Evolutionary conservation across 2,113 vertebrate genomes (phyloP), one percentile per base, ranked within the genome.

Genomic region (Strix uralensis): DNA sequence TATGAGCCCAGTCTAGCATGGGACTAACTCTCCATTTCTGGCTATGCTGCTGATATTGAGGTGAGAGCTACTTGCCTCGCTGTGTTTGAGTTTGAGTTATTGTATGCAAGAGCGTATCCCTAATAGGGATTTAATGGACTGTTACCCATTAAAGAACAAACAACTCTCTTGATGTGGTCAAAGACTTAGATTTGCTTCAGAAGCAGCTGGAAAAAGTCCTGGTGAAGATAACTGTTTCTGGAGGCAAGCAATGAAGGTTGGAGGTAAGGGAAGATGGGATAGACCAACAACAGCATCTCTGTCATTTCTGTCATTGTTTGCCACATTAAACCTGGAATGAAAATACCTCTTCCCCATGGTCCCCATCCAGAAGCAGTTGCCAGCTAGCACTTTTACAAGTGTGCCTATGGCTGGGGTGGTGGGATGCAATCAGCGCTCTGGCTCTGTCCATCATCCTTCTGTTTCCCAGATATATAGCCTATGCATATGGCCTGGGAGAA

Each of bases 401-500:
- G 13, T 71, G 51, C 22, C 47, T 46, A 0, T 58, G 11, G 19
- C 22, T 55, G 40, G 10, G 15, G 25, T 1, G 4, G 57, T 38
- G 55, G 51, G 34, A 54, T 62, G 27, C 52, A 74, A 22, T 2
- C 30, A 74, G 10, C 57, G 30, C 18, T 67, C 20, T 77, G 67
- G 4, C 42, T 89, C 14, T 70, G 30, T 63, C 13, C 32, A 4
- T 58, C 52, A 63, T 7, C 21, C 26, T 12, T 55, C 29, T 87
- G 51, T 34, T 78, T 52, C 29, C 44, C 72, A 40, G 61, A 25
- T 8, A 22, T 3, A 13, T 0, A 40, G 26, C 15, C 34, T 26
- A 0, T 27, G 34, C 23, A 10, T 20, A 36, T 0, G 2, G 22
- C 4, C 1, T 22, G 44, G 38, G 58, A 59, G 59, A 49, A 73